phyloP scores from a whole-genome alignment of 2,113 vertebrate genomes.

The Boulengeromyrus knoepffleri region DNA sequence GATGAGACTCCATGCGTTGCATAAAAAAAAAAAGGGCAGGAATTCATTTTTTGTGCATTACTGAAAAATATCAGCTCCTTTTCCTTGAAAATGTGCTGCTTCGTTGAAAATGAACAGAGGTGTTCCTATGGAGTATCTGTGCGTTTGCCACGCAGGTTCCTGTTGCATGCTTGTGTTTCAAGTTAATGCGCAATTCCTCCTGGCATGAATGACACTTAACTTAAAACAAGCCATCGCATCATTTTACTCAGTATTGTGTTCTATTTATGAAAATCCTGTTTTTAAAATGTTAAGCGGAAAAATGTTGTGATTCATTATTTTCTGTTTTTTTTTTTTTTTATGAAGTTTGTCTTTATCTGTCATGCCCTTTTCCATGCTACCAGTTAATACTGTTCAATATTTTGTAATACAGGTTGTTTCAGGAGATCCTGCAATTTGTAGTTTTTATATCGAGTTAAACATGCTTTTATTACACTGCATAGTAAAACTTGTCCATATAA shows the following conservation, averaged over 20 bases:
- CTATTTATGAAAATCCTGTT: not conserved
- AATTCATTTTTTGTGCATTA: not conserved
- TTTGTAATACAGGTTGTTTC: slow-evolving; percentile 8
- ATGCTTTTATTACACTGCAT: slow-evolving; percentile 7
- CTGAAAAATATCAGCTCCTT: not conserved
- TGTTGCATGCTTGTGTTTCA: slow-evolving; percentile 4
- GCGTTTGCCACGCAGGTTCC: not conserved
- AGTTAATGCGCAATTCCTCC: slow-evolving; percentile 11
- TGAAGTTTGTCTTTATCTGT: not conserved
- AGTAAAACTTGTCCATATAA: not conserved
- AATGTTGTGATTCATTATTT: not conserved
- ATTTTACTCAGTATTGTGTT: not conserved
- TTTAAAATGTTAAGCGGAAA: not conserved
- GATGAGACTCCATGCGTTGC: not conserved
- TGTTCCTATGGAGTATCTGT: not conserved
- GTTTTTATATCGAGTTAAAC: slow-evolving; percentile 10
- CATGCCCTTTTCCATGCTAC: not conserved
- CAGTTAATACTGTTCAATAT: slow-evolving; percentile 6
- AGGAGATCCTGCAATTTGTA: slow-evolving; percentile 12
- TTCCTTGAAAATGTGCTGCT: slow-evolving; percentile 2
- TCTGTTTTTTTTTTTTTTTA: not conserved
- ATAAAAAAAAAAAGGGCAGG: not conserved
- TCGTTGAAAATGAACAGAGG: slow-evolving; percentile 1
- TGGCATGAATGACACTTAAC: not conserved
- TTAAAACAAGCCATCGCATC: not conserved